Evolutionary conservation across 2,797 vertebrate species (phyloP), one percentile per base, ranked within the genome.

Genomic region (Diglossa cyanea): DNA sequence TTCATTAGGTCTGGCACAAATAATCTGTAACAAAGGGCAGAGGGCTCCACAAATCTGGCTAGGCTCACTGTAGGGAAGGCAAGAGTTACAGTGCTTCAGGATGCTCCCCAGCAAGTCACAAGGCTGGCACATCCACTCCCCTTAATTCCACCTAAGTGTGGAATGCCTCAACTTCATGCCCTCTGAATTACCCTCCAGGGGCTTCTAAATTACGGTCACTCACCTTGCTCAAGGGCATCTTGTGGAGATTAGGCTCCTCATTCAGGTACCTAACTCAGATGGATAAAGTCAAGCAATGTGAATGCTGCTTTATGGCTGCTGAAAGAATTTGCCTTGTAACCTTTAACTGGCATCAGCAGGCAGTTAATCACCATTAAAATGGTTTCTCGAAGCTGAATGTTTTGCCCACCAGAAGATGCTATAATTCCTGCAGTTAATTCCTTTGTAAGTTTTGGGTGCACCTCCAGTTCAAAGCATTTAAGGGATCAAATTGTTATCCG

Each of bases 61-160:
- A 3, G 0, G 0, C 19, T 66, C 24, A 2, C 4, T 28, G 12
- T 6, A 10, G 79, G 17, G 10, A 48, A 81, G 78, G 10, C 13
- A 53, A 21, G 73, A 48, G 16, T 63, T 80, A 13, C 11, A 40
- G 20, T 6, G 17, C 25, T 45, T 35, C 31, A 45, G 10, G 11
- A 24, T 72, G n/a, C 44, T 81, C 40, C 33, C 42, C 42, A 62
- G 48, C 10, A 62, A 25, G 21, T 24, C 45, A 55, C 17, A 20
- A 20, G 75, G 61, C 61, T 77, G 61, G n/a, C 61, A 65, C 10
- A 55, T 37, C 61, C 61, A 30, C 11, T 73, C 16, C 40, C 12
- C 53, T 44, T 60, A 26, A 70, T 82, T 88, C 71, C 31, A 79
- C 48, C 23, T 68, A 44, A 62, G 73, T 40, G 25, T 76, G 44